Evolutionary conservation across 1,140 invertebrate species (phyloP).

Genomic region (Drosophila gunungcola): DNA sequence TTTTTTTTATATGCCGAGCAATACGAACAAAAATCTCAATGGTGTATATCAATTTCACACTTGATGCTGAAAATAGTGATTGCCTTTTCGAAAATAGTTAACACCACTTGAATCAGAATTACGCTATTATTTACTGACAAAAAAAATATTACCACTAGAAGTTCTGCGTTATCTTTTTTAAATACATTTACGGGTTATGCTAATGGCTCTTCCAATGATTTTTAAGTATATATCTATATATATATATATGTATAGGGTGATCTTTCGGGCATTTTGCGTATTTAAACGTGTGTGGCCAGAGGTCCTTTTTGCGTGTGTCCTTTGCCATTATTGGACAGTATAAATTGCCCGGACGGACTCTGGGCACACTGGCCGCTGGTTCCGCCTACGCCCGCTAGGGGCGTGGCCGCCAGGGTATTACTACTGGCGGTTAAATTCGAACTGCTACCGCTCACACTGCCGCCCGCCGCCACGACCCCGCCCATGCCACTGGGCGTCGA

Average conservation of each 20-base stretch:
- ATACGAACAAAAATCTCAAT: not conserved
- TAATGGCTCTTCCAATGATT: constrained; percentile 32
- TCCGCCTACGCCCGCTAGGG: constrained; percentile 38
- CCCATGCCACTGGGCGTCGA: constrained; percentile 13
- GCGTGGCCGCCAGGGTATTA: constrained; percentile 81
- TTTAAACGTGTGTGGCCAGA: constrained; percentile 83
- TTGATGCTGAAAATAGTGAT: not conserved
- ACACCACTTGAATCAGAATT: constrained; percentile 2
- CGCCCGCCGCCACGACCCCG: constrained; percentile 13
- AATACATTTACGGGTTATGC: constrained; percentile 35
- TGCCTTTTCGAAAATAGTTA: constrained; percentile 2
- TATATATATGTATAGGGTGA: not conserved
- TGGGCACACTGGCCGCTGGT: constrained; percentile 54
- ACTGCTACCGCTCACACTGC: constrained; percentile 80
- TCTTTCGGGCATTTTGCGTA: not conserved
- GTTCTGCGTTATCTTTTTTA: constrained; percentile 50
- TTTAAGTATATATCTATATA: not conserved
- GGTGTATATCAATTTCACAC: not conserved
- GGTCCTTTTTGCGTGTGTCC: constrained; percentile 78
- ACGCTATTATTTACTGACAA: constrained; percentile 4
- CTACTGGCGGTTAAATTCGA: constrained; percentile 82
- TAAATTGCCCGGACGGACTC: constrained; percentile 84
- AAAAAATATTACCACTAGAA: constrained; percentile 41
- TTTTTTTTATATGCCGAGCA: no score
- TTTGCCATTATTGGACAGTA: constrained; percentile 83